These are phyloP conservation scores for Ormyrus thymus DNA, from an alignment of 2,888 invertebrate genomes.

Conservation along the genomic window DNA sequence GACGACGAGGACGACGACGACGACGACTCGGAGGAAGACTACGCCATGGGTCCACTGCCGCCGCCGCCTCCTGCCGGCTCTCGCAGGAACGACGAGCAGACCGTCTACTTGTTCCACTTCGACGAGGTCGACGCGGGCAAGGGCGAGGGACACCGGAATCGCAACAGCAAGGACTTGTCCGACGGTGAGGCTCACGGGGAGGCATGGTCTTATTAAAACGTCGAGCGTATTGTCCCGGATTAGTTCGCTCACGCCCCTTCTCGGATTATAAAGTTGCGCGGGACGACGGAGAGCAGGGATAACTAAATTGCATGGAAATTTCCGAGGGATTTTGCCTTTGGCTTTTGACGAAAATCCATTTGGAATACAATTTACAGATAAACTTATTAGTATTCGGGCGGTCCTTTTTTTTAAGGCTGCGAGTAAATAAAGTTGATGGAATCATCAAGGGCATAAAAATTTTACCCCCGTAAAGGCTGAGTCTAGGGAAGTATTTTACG, in stretches of 20 bases:
- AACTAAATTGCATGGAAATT: neutral
- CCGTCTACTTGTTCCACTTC: slow-evolving; percentile 67
- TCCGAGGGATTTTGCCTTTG: too few relatives aligned
- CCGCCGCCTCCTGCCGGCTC: neutral
- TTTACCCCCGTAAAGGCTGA: too few relatives aligned
- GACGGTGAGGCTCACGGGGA: slow-evolving; percentile 58
- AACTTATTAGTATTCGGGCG: too few relatives aligned
- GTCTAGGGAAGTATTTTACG: too few relatives aligned
- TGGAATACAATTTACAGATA: too few relatives aligned
- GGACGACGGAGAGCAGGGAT: neutral
- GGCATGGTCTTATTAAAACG: neutral
- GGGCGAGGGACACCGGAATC: slow-evolving; percentile 61
- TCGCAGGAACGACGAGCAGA: slow-evolving; percentile 59
- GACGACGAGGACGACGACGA: slow-evolving; percentile 20
- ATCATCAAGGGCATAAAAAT: too few relatives aligned
- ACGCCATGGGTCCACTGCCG: slow-evolving; percentile 49
- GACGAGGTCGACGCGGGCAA: slow-evolving; percentile 66
- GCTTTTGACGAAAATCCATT: too few relatives aligned
- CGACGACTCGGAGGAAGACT: slow-evolving; percentile 53
- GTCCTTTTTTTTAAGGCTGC: too few relatives aligned
- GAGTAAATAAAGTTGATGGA: too few relatives aligned
- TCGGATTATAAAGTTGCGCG: slow-evolving; percentile 28
- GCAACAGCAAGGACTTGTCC: slow-evolving; percentile 62
- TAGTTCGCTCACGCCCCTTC: neutral
- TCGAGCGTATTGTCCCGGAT: neutral